A percentile compares a stretch with the other conserved stretches of the same genome.
Conservation (phyloP, 2,113 vertebrate genomes). For the Rhipidura dahli region DNA sequence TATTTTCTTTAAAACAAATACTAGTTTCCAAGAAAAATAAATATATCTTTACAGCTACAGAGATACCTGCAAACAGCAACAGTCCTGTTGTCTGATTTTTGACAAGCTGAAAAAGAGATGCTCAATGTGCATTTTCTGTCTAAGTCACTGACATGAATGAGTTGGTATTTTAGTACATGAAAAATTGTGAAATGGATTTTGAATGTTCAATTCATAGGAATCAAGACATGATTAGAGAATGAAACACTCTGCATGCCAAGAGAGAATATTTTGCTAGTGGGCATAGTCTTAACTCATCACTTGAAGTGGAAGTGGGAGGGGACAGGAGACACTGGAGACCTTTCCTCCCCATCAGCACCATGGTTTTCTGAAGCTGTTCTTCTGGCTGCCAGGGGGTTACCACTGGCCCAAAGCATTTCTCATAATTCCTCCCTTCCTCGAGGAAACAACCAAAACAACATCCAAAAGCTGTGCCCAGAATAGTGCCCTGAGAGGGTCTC, state of each 20-base stretch:
- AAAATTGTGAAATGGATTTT: neutral
- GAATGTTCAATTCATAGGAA: neutral
- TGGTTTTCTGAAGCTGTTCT: neutral
- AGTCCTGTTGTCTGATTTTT: neutral
- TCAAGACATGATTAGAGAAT: neutral
- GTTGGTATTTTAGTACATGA: neutral
- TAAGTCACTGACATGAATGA: neutral
- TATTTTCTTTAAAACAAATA: neutral
- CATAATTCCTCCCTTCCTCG: neutral
- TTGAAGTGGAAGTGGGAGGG: neutral
- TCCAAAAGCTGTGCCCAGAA: neutral
- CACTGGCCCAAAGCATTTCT: neutral
- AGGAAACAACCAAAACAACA: rapidly evolving
- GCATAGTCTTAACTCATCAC: neutral
- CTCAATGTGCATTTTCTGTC: neutral
- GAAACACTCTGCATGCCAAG: neutral
- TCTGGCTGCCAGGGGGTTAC: neutral
- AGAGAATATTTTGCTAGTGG: neutral
- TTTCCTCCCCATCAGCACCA: neutral
- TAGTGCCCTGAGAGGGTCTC: neutral
- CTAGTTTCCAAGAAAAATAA: neutral
- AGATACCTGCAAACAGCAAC: neutral
- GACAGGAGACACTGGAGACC: neutral
- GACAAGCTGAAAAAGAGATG: neutral
- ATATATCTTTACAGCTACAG: neutral